These are phyloP conservation scores for Rattus rattus DNA, from an alignment of 2,113 vertebrate species.

Conservation along the genomic window DNA sequence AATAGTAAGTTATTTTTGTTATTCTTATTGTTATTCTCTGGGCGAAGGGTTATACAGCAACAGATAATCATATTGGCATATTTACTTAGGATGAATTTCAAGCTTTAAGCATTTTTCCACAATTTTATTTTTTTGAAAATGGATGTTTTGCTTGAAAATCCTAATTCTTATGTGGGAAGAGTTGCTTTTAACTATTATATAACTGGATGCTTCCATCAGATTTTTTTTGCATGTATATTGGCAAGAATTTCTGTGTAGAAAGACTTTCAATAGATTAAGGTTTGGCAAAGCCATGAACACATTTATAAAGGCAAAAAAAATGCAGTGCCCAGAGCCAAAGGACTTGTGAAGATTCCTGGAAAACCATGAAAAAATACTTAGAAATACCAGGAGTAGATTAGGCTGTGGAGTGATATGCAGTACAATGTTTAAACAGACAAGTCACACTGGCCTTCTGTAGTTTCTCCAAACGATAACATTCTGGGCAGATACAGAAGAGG, in stretches of 20 bases:
- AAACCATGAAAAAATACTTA: background rate
- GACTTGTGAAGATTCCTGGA: constrained; percentile 41
- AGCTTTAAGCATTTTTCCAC: background rate
- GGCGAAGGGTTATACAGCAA: background rate
- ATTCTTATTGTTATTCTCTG: background rate
- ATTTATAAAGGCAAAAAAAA: constrained; percentile 35
- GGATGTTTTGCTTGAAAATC: constrained; percentile 17
- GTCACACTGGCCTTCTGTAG: background rate
- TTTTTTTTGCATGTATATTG: constrained; percentile 21
- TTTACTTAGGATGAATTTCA: constrained; percentile 18
- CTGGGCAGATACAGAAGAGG: background rate
- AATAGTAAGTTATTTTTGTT: background rate
- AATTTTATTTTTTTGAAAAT: background rate
- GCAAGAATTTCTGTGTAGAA: constrained; percentile 26
- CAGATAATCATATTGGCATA: background rate
- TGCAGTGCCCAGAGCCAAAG: constrained; percentile 22
- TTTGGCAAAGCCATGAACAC: constrained; percentile 2
- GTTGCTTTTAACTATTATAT: background rate
- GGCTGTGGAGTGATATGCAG: background rate
- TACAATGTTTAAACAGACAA: background rate
- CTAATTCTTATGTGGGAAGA: background rate
- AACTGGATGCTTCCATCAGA: constrained; percentile 1
- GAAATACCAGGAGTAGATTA: constrained; percentile 13
- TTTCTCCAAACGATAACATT: background rate
- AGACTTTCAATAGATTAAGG: constrained; percentile 50